Evolutionary conservation across 2,888 invertebrate species (phyloP).

Genomic region (Drosophila kokeensis): DNA sequence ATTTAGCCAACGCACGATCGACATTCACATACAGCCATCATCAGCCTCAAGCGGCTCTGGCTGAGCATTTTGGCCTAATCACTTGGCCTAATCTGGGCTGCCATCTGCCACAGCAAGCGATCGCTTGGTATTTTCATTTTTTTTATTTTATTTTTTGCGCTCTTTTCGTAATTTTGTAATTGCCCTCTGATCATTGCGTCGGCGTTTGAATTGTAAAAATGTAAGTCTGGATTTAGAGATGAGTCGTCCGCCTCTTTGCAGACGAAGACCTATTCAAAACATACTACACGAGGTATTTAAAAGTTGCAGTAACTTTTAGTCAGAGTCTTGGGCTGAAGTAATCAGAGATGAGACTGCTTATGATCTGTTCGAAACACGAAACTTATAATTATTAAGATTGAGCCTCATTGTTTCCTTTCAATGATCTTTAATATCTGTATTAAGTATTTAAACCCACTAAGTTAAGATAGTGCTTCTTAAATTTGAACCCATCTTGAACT

Average conservation of each 20-base stretch:
- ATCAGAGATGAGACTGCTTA: background rate
- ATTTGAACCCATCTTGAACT: background rate
- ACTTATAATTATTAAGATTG: background rate
- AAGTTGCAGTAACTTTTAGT: background rate
- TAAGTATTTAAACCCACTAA: background rate
- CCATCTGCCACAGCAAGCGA: constrained; percentile 26
- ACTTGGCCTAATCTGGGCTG: constrained; percentile 34
- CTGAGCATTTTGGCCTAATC: constrained; percentile 46
- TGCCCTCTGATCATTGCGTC: constrained; percentile 42
- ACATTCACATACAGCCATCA: constrained; percentile 15
- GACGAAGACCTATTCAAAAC: background rate
- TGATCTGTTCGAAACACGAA: no score
- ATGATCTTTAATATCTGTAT: background rate
- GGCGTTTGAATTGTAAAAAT: constrained; percentile 22
- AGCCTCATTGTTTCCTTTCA: background rate
- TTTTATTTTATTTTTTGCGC: background rate
- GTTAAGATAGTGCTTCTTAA: background rate
- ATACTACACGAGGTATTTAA: background rate
- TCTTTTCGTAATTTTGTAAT: constrained; percentile 52
- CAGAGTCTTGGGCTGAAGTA: background rate
- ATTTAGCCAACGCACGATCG: constrained; percentile 50
- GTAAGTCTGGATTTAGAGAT: constrained; percentile 27
- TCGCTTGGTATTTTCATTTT: constrained; percentile 28
- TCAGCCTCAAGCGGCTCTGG: constrained; percentile 23
- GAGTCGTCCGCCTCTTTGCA: background rate